Base-by-base conservation (phyloP, 2,797 vertebrate genomes). In the Varecia variegata region DNA sequence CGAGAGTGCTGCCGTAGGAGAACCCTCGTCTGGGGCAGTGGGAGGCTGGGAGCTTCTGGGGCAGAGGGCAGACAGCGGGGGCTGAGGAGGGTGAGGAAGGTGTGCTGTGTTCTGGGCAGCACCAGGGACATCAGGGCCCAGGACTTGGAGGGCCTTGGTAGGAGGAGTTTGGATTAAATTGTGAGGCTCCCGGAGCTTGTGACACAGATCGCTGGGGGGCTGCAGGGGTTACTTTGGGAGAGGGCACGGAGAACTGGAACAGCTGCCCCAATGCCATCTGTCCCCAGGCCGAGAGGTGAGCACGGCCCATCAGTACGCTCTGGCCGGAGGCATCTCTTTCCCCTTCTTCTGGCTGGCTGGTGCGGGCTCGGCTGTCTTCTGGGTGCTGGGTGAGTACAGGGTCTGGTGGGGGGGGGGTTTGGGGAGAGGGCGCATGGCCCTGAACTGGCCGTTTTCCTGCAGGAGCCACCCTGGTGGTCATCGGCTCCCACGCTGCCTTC, bases 271-370 rank as follows among this genome's bases (percentile, higher is more conserved):
- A 4, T 52, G 32, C 40, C 71, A 0, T 96, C 67, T 96, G 56
- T 47, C 38, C 80, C 40, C 97, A 99, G 99, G 99, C 60, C 99
- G 98, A 82, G 99, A 99, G 97, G 96, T 99, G 93, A 99, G 96
- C 21, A 98, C 99, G 2, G 99, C 99, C 17, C 99, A 99, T 94
- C 99, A 99, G 98, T 98, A 99, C 70, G 98, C 99, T 21, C 97
- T 99, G 96, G 99, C 99, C 0, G 99, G 99, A 52, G 99, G 98
- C 0, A 81, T 99, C 58, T 99, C 99, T 82, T 99, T 99, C 20
- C 99, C 99, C 0, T 99, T 99, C 58, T 99, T 99, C 98, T 99
- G 99, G 99, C 97, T 99, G 96, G 99, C 99, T 0, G 99, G 99
- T 12, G 99, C 99, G 0, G 99, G 99, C 47, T 98, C 99, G 0